phyloP scores from a whole-genome alignment of 2,888 invertebrate species.

The Anthrax anthrax region DNA sequence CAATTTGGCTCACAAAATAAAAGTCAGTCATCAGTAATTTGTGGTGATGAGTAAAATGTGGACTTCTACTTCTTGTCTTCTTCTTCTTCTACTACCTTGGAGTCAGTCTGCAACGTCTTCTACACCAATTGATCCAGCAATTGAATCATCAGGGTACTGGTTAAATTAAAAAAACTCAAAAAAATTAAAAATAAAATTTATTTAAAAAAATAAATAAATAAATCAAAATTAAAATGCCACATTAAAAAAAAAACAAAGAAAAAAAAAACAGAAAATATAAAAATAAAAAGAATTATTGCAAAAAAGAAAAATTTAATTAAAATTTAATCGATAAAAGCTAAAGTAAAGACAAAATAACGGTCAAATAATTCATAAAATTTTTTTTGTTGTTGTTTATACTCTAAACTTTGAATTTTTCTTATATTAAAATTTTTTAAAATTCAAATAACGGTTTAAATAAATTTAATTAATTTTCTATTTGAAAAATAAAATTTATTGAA shows the following conservation, averaged over 20 bases:
- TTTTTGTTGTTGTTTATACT: too few species aligned
- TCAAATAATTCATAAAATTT: too few species aligned
- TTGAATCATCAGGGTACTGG: slow-evolving; percentile 34
- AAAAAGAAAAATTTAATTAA: too few species aligned
- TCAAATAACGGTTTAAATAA: too few species aligned
- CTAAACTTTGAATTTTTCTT: too few species aligned
- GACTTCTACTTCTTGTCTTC: slow-evolving; percentile 6
- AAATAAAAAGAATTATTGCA: too few species aligned
- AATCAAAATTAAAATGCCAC: background rate
- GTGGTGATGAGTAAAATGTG: slow-evolving; percentile 6
- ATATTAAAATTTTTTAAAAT: too few species aligned
- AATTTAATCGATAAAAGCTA: too few species aligned
- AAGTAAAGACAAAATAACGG: too few species aligned
- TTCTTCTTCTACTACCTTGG: slow-evolving; percentile 6
- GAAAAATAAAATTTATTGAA: too few species aligned
- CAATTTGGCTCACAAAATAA: background rate
- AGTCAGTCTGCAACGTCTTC: slow-evolving; percentile 7
- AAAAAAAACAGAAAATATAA: too few species aligned
- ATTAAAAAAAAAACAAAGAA: background rate
- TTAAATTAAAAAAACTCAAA: slow-evolving; percentile 22
- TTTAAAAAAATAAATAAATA: slow-evolving; percentile 1
- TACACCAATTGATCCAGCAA: slow-evolving; percentile 14
- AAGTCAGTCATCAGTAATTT: slow-evolving; percentile 1
- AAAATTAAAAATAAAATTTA: slow-evolving; percentile 8
- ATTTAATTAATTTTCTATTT: too few species aligned